A percentile compares a stretch with the other conserved stretches of the same genome.
These are phyloP conservation scores for Nephrotoma flavescens DNA, from an alignment of 2,888 invertebrate genomes.

Conservation along the genomic window DNA sequence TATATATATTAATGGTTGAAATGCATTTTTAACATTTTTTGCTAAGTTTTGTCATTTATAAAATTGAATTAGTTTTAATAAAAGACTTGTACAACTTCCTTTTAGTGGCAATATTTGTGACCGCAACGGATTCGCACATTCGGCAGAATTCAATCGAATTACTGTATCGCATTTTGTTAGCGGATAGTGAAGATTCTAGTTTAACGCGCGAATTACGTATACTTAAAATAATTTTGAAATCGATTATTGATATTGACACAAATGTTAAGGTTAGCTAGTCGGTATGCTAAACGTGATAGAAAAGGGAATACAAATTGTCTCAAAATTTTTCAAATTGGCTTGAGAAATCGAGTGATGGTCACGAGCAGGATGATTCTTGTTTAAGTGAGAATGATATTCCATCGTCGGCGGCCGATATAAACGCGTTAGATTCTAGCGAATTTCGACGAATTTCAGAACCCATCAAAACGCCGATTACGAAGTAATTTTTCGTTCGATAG, in stretches of 20 bases:
- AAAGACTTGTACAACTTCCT: too few relatives aligned
- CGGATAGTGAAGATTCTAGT: neutral
- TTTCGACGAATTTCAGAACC: too few relatives aligned
- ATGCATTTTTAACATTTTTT: too few relatives aligned
- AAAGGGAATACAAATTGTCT: neutral
- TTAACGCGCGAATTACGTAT: neutral
- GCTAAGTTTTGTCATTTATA: too few relatives aligned
- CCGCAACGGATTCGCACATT: neutral
- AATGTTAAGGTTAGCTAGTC: neutral
- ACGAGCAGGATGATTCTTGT: neutral
- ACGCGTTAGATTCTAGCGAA: neutral
- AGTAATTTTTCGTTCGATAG: slow-evolving; percentile 2
- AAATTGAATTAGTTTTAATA: too few relatives aligned
- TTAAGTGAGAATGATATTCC: neutral
- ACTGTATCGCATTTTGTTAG: neutral
- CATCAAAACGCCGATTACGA: too few relatives aligned
- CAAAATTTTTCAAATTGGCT: neutral
- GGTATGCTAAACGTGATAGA: neutral
- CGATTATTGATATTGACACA: neutral
- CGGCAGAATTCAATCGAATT: neutral
- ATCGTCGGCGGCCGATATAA: neutral
- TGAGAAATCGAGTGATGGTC: neutral
- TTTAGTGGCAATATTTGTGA: too few relatives aligned
- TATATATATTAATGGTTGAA: too few relatives aligned
- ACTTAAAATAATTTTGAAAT: neutral